Percentiles rank a stretch among this genome's conserved stretches.
Conservation (phyloP, 1,140 invertebrate species). For the Brachionus plicatilis region DNA sequence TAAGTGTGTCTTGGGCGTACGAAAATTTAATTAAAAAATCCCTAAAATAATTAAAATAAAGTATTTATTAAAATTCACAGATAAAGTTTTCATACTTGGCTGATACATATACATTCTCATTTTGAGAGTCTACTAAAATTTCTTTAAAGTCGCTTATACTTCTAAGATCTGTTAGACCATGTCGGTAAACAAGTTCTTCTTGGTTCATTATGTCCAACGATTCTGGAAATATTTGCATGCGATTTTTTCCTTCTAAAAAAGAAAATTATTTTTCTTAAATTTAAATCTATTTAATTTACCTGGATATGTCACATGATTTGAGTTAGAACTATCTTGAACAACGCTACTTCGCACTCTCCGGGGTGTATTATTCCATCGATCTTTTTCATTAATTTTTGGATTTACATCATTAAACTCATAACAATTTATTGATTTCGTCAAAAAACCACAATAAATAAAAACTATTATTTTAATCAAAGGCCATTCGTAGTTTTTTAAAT, state of each 20-base stretch:
- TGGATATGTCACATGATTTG: neutral
- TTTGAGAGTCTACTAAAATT: constrained; percentile 8
- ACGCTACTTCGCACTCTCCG: neutral
- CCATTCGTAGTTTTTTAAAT: neutral
- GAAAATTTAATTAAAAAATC: constrained; percentile 9
- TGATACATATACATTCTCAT: constrained; percentile 1
- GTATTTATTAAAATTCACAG: neutral
- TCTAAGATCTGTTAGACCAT: neutral
- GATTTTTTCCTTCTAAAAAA: constrained; percentile 1
- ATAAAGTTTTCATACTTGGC: neutral
- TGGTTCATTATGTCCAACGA: neutral
- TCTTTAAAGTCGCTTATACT: neutral
- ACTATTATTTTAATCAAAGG: neutral
- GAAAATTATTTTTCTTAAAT: neutral
- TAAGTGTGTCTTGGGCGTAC: neutral
- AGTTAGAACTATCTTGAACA: neutral
- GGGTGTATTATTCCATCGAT: neutral
- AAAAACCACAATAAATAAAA: neutral
- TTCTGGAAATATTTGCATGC: neutral
- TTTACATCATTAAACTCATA: neutral
- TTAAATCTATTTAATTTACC: neutral
- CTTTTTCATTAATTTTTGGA: neutral
- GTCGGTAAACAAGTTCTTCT: neutral
- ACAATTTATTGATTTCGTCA: neutral
- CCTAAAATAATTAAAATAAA: neutral